Percentiles rank a stretch among this genome's conserved stretches.
These are phyloP conservation scores for Tenthredo amoena DNA, from an alignment of 2,888 invertebrate species.

Conservation along the genomic window DNA sequence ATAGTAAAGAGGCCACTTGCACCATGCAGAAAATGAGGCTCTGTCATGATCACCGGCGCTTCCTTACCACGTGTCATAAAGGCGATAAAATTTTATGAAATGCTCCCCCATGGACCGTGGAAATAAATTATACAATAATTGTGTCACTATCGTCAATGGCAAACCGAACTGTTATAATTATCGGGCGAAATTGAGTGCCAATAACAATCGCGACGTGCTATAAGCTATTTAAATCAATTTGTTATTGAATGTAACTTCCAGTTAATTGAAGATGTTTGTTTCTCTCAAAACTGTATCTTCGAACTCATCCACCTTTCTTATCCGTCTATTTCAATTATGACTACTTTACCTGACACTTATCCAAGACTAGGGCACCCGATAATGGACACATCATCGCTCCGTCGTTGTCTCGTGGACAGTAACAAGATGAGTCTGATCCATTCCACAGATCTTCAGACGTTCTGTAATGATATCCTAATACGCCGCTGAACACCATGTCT, in stretches of 20 bases:
- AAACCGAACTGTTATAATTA: no score
- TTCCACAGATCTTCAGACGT: slow-evolving; percentile 78
- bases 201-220: no score
- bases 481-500: slow-evolving; percentile 76
- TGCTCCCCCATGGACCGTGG: background rate
- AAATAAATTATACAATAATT: no score
- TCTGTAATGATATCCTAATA: slow-evolving; percentile 79
- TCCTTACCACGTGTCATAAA: slow-evolving; percentile 73
- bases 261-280: no score
- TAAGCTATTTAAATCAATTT: no score
- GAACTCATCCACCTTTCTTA: background rate
- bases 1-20: slow-evolving; percentile 80
- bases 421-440: slow-evolving; percentile 79
- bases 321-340: background rate
- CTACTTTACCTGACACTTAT: slow-evolving; percentile 67
- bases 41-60: slow-evolving; percentile 82
- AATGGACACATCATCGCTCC: slow-evolving; percentile 79
- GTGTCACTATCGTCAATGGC: no score
- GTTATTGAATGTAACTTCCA: no score
- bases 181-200: no score
- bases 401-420: slow-evolving; percentile 79
- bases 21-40: slow-evolving; percentile 84
- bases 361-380: slow-evolving; percentile 80
- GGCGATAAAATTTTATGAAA: background rate
- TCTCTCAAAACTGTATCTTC: background rate